Evolutionary conservation across 2,113 vertebrate species (phyloP).

Genomic region (Neoarius graeffei): DNA sequence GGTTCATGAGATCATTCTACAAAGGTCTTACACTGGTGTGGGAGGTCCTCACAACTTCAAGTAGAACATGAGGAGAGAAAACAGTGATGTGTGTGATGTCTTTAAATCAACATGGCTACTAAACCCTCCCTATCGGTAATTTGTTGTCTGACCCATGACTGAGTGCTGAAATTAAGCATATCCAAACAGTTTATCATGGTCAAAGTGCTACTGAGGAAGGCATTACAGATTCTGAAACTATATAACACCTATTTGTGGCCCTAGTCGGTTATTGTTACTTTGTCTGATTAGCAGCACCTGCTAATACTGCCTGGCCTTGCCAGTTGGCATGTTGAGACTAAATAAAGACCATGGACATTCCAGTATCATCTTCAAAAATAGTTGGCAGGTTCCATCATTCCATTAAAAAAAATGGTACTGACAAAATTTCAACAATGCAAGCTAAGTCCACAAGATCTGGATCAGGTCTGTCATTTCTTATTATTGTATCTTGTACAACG

Average conservation of each 20-base stretch:
- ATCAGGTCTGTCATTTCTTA: neutral
- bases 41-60: slow-evolving; percentile 18
- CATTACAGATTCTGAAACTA: slow-evolving; percentile 34
- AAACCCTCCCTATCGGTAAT: slow-evolving; percentile 59
- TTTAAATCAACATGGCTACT: slow-evolving; percentile 66
- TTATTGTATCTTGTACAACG: neutral
- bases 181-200: slow-evolving; percentile 67
- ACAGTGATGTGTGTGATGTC: slow-evolving; percentile 63
- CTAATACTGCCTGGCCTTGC: slow-evolving; percentile 36
- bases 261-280: slow-evolving; percentile 47
- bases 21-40: neutral
- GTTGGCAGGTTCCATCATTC: slow-evolving; percentile 1
- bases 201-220: slow-evolving; percentile 65
- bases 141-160: slow-evolving; percentile 53
- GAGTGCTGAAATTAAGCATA: slow-evolving; percentile 70
- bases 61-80: slow-evolving; percentile 56
- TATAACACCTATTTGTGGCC: slow-evolving; percentile 51
- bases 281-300: slow-evolving; percentile 64
- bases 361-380: slow-evolving; percentile 19
- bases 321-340: neutral
- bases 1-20: neutral
- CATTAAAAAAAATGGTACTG: neutral
- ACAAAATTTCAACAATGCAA: neutral
- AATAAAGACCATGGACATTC: neutral
- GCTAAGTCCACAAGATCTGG: neutral